Evolutionary conservation across 2,888 invertebrate species (phyloP).

Genomic region (Mongoloraphidia duomilia): DNA sequence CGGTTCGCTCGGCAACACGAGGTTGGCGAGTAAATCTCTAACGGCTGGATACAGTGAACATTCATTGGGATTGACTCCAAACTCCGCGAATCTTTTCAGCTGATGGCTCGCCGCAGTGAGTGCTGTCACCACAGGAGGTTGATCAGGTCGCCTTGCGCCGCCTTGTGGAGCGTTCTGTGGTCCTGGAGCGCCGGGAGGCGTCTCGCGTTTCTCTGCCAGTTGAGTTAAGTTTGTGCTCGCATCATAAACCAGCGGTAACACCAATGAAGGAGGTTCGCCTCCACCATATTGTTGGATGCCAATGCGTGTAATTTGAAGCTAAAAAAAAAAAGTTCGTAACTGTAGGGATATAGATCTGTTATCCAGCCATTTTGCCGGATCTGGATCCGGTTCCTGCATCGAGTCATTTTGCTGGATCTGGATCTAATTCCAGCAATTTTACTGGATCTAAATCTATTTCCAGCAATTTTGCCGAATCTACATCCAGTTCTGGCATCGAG

Average conservation of each 20-base stretch:
- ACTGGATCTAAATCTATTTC: no score
- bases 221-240: conserved; percentile 73
- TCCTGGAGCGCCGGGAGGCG: conserved; percentile 25
- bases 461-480: no score
- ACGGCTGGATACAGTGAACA: conserved; percentile 88
- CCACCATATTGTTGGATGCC: conserved; percentile 40
- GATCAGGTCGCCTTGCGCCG: conserved; percentile 13
- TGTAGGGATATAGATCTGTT: no score
- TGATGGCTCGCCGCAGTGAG: conserved; percentile 48
- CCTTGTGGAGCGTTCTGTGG: background rate
- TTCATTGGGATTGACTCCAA: conserved; percentile 50
- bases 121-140: conserved; percentile 32
- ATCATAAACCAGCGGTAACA: conserved; percentile 84
- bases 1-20: conserved; percentile 66
- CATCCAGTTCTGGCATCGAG: no score
- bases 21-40: conserved; percentile 71
- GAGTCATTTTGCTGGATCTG: no score
- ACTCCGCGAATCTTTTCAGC: conserved; percentile 60
- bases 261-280: conserved; percentile 56
- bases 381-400: no score
- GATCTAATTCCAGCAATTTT: no score
- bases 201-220: conserved; percentile 68
- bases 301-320: conserved; percentile 63
- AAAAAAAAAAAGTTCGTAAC: conserved; percentile 14
- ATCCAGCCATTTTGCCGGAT: no score